phyloP scores from a whole-genome alignment of 2,888 invertebrate genomes.

The Aphodius granarius region DNA sequence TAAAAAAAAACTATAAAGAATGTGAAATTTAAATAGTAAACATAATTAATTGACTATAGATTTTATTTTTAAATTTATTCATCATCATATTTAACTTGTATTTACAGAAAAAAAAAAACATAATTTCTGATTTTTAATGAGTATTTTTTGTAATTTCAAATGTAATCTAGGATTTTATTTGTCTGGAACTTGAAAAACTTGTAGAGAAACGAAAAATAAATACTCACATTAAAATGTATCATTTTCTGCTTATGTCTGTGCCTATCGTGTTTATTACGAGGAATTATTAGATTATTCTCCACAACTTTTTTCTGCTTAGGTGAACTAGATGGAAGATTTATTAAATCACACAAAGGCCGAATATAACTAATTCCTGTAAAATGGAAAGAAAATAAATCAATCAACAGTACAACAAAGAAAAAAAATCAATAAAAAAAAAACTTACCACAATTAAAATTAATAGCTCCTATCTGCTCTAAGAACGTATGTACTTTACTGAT shows the following conservation, averaged over 20 bases:
- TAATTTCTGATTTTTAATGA: too few relatives aligned
- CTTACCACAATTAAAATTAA: constrained; percentile 65
- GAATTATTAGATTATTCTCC: constrained; percentile 8
- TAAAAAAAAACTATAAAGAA: too few relatives aligned
- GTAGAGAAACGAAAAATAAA: not conserved
- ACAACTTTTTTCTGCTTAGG: constrained; percentile 35
- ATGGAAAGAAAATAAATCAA: too few relatives aligned
- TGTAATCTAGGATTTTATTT: not conserved
- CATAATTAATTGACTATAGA: too few relatives aligned
- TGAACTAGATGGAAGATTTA: constrained; percentile 31
- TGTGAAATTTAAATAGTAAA: too few relatives aligned
- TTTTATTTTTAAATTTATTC: too few relatives aligned
- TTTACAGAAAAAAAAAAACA: too few relatives aligned
- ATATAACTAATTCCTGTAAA: constrained; percentile 50
- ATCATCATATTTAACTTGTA: too few relatives aligned
- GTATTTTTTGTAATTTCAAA: not conserved
- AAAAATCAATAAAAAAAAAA: constrained; percentile 26
- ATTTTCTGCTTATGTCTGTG: constrained; percentile 51
- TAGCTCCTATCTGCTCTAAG: constrained; percentile 64
- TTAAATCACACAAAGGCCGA: constrained; percentile 45
- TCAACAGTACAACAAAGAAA: too few relatives aligned
- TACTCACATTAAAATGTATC: constrained; percentile 57
- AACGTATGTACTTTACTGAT: constrained; percentile 63
- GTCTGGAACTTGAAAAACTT: not conserved
- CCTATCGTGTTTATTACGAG: constrained; percentile 25